Conservation (phyloP, 1,140 invertebrate species). For the Papilio aristodemus region DNA sequence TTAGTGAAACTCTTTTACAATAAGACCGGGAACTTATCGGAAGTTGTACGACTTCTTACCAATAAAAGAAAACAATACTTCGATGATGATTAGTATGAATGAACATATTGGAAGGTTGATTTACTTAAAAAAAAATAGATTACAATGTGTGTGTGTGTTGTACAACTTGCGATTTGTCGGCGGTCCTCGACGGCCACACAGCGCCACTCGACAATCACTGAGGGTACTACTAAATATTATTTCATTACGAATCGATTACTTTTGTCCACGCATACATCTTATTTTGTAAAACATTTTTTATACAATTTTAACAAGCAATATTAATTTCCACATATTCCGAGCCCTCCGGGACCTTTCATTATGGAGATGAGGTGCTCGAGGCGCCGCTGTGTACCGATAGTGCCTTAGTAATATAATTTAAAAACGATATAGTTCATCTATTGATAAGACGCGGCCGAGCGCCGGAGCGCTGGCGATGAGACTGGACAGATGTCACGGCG, state of each 20-base stretch:
- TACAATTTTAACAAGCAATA: conserved; percentile 72
- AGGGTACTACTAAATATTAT: conserved; percentile 57
- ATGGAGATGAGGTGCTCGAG: conserved; percentile 53
- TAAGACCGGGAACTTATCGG: conserved; percentile 36
- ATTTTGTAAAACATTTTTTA: conserved; percentile 67
- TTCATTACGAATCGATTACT: conserved; percentile 62
- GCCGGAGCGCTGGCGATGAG: conserved; percentile 18
- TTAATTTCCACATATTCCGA: conserved; percentile 56
- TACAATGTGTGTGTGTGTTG: not conserved
- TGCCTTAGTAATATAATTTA: conserved; percentile 69
- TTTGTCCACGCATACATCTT: conserved; percentile 61
- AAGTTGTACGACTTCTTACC: conserved; percentile 12
- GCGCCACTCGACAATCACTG: conserved; percentile 39
- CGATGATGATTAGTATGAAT: conserved; percentile 4
- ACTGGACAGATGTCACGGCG: conserved; percentile 24
- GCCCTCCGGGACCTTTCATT: conserved; percentile 51
- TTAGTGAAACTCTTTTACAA: conserved; percentile 73
- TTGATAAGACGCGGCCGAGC: conserved; percentile 50
- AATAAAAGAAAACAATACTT: not conserved
- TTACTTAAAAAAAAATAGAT: too few species aligned
- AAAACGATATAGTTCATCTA: conserved; percentile 72
- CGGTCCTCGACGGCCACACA: conserved; percentile 26
- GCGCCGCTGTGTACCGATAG: conserved; percentile 60
- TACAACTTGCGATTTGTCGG: conserved; percentile 4
- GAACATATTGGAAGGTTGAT: not conserved